Evolutionary conservation across 2,113 vertebrate species (phyloP), one percentile per base, ranked within the genome.

Genomic region (Charina bottae): DNA sequence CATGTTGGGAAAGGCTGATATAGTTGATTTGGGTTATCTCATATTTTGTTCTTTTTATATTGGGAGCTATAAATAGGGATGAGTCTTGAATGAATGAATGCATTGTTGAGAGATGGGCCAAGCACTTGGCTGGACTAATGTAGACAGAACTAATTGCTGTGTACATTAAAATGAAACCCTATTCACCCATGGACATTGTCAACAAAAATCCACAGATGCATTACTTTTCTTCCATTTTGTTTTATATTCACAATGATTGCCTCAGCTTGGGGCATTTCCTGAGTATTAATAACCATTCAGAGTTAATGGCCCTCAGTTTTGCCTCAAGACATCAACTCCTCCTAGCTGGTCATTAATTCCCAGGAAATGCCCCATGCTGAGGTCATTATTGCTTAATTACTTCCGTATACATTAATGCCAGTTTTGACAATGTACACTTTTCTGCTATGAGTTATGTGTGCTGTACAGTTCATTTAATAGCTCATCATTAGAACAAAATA

Each of bases 331-430:
- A 97, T 95, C 96, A 95, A 91, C 93, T 94, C 94, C 94, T 97
- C 96, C 95, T 90, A 95, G 95, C 95, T 97, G 95, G 95, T 95
- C 96, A 97, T 97, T 98, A 97, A 97, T 97, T 97, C 96, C 96
- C 96, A 96, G 96, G 95, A 97, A 98, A 97, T 97, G 96, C 96
- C 97, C 96, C 87, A 89, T 96, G 96, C 95, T 92, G 89, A 97
- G 95, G 96, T 96, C 96, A 96, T 97, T 97, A 97, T 96, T 96
- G 95, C 96, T 95, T 94, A 95, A 96, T 96, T 97, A 96, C 97
- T 96, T 96, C 96, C 97, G 96, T 97, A 97, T 96, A 97, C 97
- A 97, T 97, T 97, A 98, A 97, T 97, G 94, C 96, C 93, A 94
- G 92, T 96, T 97, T 97, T 97, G 96, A 97, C 97, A 97, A 96